Base-by-base conservation (phyloP, 2,888 invertebrate genomes). In the Megaustenia siamemsis region DNA sequence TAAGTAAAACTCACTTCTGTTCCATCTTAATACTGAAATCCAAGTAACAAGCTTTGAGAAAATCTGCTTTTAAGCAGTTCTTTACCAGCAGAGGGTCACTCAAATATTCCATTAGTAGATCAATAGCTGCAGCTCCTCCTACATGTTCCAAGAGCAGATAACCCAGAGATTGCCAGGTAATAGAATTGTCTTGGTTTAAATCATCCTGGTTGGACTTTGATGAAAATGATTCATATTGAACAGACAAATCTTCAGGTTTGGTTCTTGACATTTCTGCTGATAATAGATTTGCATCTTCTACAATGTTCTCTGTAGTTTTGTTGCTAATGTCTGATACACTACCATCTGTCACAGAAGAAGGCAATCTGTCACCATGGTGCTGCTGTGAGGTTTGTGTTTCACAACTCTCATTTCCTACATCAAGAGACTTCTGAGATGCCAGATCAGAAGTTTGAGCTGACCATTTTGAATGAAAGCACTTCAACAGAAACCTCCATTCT, bases 401-500 rank as follows among this genome's bases (percentile, higher is more conserved):
- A 18, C 15, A n/a, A 40, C 4, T 60, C 21, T n/a, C n/a, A 45
- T 12, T 24, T 45, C 32, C 8, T n/a, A 35, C 53, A 0, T 40
- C 38, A 60, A 38, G 0, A 32, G 21, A 6, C 49, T 73, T 49
- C 18, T 32, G 18, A 32, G 73, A 49, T 15, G 28, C 73, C 28
- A 32, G 49, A 4, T n/a, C 53, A 56, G 76, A 53, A 53, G 1
- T 35, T 24, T 76, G 35, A 38, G n/a, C 40, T 12, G 40, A 38
- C 56, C 40, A 60, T 56, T 60, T 78, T n/a, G 43, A 18, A 38
- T 78, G 56, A 81, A 78, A 88, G 38, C 83, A 60, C 4, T 82
- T 76, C 28, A 89, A 45, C 15, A 90, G 82, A 45, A 84, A 86
- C 71, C 87, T 84, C 91, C 91, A 91, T 56, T 91, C 89, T 35